phyloP scores from a whole-genome alignment of 1,140 invertebrate genomes.

The Neelides sp. region DNA sequence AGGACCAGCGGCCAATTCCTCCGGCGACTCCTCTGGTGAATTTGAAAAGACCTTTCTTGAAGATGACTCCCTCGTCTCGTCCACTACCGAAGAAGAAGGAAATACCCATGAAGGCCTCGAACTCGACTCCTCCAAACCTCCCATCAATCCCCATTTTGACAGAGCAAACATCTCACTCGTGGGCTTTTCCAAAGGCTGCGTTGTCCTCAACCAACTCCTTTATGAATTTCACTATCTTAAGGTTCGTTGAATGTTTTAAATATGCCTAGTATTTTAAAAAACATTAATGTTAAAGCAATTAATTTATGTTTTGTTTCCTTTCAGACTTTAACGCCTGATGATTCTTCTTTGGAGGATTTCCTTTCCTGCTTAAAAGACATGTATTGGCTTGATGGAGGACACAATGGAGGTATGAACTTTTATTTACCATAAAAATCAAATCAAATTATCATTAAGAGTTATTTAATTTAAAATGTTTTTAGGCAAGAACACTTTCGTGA shows the following conservation, averaged over 20 bases:
- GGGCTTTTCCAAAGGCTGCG: conserved; percentile 84
- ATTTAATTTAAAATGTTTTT: no score
- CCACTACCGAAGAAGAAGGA: conserved; percentile 18
- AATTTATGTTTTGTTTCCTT: conserved; percentile 6
- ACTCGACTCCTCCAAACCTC: not conserved
- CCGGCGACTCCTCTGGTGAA: conserved; percentile 40
- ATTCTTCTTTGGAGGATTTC: conserved; percentile 42
- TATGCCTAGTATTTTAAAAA: conserved; percentile 1
- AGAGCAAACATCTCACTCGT: conserved; percentile 47
- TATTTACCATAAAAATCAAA: no score
- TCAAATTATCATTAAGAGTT: no score
- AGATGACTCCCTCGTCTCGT: conserved; percentile 19
- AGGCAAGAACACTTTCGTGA: conserved; percentile 75
- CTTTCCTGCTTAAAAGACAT: conserved; percentile 49
- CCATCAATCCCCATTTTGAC: conserved; percentile 36
- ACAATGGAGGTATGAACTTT: conserved; percentile 61
- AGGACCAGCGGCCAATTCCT: not conserved
- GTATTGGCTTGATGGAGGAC: conserved; percentile 79
- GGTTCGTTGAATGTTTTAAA: conserved; percentile 5
- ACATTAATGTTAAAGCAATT: not conserved
- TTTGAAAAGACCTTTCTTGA: no score
- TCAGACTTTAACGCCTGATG: conserved; percentile 45
- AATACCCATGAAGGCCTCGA: conserved; percentile 1
- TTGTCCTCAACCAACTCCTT: conserved; percentile 76
- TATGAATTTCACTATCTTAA: conserved; percentile 65